Percentiles rank a stretch among this genome's conserved stretches.
phyloP scores from a whole-genome alignment of 2,797 vertebrate genomes.

The Sebastes elongatus region DNA sequence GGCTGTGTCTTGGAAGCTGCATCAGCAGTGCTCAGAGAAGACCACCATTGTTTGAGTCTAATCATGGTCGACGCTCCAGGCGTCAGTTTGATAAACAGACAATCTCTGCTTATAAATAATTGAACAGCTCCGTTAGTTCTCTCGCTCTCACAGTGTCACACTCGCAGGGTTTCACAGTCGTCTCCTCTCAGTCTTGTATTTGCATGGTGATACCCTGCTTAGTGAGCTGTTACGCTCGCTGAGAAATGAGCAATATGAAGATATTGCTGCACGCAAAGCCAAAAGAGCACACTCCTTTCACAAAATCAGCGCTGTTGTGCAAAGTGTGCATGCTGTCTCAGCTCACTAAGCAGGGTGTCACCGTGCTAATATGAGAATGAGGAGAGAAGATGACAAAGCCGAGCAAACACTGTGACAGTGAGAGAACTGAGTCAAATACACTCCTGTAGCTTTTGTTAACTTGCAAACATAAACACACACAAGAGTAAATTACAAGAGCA shows the following conservation, averaged over 20 bases:
- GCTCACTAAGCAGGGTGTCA: constrained; percentile 18
- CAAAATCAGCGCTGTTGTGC: not conserved
- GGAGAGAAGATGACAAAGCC: constrained; percentile 16
- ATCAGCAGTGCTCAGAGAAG: constrained; percentile 61
- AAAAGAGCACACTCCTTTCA: constrained; percentile 8
- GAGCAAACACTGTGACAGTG: not conserved
- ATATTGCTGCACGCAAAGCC: not conserved
- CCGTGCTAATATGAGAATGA: not conserved
- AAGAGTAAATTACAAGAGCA: not conserved
- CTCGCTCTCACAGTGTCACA: constrained; percentile 56
- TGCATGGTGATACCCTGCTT: constrained; percentile 54
- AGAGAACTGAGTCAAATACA: not conserved
- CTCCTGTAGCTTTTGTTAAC: not conserved
- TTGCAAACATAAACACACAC: not conserved
- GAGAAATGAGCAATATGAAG: constrained; percentile 42
- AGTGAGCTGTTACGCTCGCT: constrained; percentile 49
- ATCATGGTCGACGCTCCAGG: constrained; percentile 69
- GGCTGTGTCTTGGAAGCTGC: constrained; percentile 46
- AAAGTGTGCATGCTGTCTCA: not conserved
- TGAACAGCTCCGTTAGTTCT: constrained; percentile 62
- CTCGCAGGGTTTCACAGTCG: constrained; percentile 40
- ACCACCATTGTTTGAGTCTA: constrained; percentile 71
- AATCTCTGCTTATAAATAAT: constrained; percentile 78
- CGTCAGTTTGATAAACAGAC: constrained; percentile 79
- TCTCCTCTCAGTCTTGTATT: constrained; percentile 46